Evolutionary conservation across 2,888 invertebrate species (phyloP), one percentile per base, ranked within the genome.

Genomic region (Acanthococcus lagerstroemiae): DNA sequence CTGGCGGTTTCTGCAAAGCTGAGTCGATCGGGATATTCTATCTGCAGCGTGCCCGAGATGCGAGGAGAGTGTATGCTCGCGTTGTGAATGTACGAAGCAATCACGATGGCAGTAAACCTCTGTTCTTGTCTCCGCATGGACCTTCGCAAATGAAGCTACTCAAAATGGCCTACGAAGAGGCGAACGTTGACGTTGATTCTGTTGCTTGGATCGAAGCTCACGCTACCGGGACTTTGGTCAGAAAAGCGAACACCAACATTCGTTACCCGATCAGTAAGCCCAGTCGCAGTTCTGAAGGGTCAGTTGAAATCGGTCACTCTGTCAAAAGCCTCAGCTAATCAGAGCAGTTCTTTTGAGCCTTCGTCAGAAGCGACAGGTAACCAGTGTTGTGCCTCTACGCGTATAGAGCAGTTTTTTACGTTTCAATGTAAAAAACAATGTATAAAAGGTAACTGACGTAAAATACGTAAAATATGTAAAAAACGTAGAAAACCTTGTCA

Each of bases 201-300:
- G 68, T 69, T 9, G 44, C 67, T 9, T 69, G 65, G 46, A 65
- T 69, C 4, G 69, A 69, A 66, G 68, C 69, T 52, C 67, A 69
- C 15, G 68, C 68, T 9, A 68, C 69, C 0, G 69, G 69, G 12
- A 69, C 69, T 1, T 48, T 66, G 9, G 69, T 69, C 55, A 1
- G 65, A 61, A 1, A 15, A 26, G 12, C 1, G 1, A 26, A 24
- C n/a, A n/a, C n/a, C n/a, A n/a, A n/a, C n/a, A n/a, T n/a, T n/a
- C n/a, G n/a, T 46, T 30, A n/a, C n/a, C n/a, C n/a, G n/a, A n/a
- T n/a, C n/a, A n/a, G n/a, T n/a, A n/a, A n/a, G n/a, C n/a, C n/a
- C n/a, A n/a, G n/a, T n/a, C n/a, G n/a, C n/a, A n/a, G n/a, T n/a
- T n/a, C n/a, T n/a, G n/a, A n/a, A n/a, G n/a, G n/a, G n/a, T n/a